phyloP scores from a whole-genome alignment of 2,888 invertebrate genomes.

The Panzeria rudis region DNA sequence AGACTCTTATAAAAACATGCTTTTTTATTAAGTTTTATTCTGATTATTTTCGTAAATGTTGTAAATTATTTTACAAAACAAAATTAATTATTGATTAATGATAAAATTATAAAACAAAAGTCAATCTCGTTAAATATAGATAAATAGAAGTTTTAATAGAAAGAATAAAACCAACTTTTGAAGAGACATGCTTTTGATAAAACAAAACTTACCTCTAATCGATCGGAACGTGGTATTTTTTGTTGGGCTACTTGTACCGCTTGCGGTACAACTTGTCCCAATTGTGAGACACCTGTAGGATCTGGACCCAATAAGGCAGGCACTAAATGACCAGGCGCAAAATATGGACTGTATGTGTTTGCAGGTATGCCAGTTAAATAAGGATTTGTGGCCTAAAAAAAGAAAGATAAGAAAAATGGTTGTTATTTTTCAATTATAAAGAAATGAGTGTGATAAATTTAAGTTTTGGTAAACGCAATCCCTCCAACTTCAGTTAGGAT shows the following conservation, averaged over 20 bases:
- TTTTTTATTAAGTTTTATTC: conserved; percentile 41
- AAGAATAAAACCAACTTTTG: conserved; percentile 40
- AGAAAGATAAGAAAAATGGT: neutral
- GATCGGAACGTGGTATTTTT: conserved; percentile 97
- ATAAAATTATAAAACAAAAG: conserved; percentile 26
- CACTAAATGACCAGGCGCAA: conserved; percentile 94
- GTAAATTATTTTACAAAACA: conserved; percentile 42
- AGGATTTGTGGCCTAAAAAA: conserved; percentile 92
- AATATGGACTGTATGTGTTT: conserved; percentile 96
- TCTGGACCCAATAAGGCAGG: conserved; percentile 95
- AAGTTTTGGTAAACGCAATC: neutral
- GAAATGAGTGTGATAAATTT: neutral
- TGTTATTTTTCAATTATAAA: neutral
- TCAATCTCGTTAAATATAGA: conserved; percentile 29
- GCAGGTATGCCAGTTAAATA: conserved; percentile 96
- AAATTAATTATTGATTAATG: conserved; percentile 16
- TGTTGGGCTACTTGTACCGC: conserved; percentile 95
- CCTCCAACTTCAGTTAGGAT: too few relatives aligned
- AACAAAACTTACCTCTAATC: conserved; percentile 93
- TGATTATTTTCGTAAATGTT: conserved; percentile 44
- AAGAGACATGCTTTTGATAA: conserved; percentile 57
- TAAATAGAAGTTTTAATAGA: conserved; percentile 28
- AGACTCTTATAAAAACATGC: conserved; percentile 52
- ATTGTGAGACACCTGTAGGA: conserved; percentile 91
- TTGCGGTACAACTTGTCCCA: conserved; percentile 91